Base-by-base conservation (phyloP, 2,113 vertebrate species). In the Gorsachius goisagi region DNA sequence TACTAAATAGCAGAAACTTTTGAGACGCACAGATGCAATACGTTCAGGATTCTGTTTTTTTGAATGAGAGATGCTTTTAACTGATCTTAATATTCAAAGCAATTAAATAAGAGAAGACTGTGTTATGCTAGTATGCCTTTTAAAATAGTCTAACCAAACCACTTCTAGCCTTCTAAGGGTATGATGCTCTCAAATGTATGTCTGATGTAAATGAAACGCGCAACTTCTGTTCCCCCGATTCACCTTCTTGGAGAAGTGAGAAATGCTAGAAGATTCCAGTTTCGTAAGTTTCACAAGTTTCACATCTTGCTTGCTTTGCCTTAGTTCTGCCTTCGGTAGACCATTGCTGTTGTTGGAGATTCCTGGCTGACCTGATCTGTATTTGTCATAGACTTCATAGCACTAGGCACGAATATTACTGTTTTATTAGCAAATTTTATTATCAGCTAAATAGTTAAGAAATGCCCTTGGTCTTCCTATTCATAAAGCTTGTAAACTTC, bases 51-150 rank as follows among this genome's bases (percentile, higher is more conserved):
- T 93, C 15, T 63, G 44, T 3, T 59, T 58, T 83, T 84, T 62
- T 84, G n/a, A 92, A 82, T 44, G 33, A 89, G 86, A 86, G 37
- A 41, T 85, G 72, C 91, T 94, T 95, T 93, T 91, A 90, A 82
- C 26, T 91, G 44, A 15, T 47, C 18, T 67, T 67, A 75, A 94
- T 50, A 56, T 80, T 81, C 92, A 82, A 93, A 96, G 62, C 45
- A 93, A 44, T 78, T 82, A 69, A 74, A 56, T 82, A 75, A 73
- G 56, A 77, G 35, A 90, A 86, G 79, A 88, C 59, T 74, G 68
- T 81, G 80, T 90, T 92, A 72, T 23, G 45, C 56, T 94, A 68
- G 23, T 82, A 78, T 95, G 95, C 88, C 86, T 97, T 95, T 88
- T 92, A 44, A 94, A 94, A 55, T 59, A 78, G 60, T 93, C 71